Conservation (phyloP, 2,113 vertebrate species). For the Tichodroma muraria region DNA sequence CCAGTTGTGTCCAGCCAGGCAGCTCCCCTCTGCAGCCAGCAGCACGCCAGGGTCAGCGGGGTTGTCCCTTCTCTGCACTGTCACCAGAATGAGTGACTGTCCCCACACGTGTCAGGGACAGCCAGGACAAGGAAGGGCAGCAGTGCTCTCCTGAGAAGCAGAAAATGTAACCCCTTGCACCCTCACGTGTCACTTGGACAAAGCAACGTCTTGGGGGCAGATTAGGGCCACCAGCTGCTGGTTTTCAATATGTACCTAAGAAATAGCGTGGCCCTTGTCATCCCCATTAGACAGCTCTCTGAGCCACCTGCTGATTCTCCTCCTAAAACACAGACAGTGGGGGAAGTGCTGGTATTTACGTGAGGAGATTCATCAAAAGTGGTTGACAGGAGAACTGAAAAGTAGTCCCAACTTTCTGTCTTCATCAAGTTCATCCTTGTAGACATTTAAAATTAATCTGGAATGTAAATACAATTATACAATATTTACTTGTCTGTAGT, state of each 20-base stretch:
- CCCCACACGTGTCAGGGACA: neutral
- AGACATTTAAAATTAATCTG: neutral
- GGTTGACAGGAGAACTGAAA: neutral
- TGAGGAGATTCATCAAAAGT: neutral
- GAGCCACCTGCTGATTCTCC: neutral
- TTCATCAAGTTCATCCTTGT: neutral
- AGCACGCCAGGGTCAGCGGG: neutral
- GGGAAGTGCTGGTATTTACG: neutral
- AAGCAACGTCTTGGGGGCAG: neutral
- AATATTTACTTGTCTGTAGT: neutral
- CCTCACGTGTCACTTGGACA: fast-evolving
- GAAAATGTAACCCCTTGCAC: neutral
- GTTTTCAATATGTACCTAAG: neutral
- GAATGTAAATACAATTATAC: neutral
- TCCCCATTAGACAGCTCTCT: neutral
- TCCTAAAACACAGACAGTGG: neutral
- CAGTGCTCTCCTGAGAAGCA: neutral
- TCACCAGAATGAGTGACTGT: neutral
- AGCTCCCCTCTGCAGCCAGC: neutral
- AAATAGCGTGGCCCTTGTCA: neutral
- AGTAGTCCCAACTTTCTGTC: neutral
- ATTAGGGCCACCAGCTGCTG: neutral
- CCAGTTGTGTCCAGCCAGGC: neutral
- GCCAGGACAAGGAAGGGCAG: neutral
- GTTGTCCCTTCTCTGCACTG: neutral